Evolutionary conservation across 2,113 vertebrate genomes (phyloP), one percentile per base, ranked within the genome.

Genomic region (Salvelinus fontinalis): DNA sequence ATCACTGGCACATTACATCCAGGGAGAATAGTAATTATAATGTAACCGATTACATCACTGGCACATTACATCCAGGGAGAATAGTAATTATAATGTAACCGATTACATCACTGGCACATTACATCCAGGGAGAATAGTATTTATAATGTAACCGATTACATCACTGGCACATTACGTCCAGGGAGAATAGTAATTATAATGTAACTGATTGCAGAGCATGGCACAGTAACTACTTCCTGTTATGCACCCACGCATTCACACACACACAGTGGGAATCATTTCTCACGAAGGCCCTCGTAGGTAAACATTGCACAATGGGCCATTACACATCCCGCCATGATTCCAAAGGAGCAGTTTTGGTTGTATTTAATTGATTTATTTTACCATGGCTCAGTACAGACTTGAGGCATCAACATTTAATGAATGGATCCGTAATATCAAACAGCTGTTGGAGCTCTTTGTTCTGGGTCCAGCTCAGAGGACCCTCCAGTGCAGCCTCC

Each of bases 361-460:
- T 44, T 44, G 11, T 44, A 9, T 44, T 44, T 44, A 73, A 39
- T 71, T 72, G 39, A 78, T 54, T 54, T 54, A 54, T 18, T 54
- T 18, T 70, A 27, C 12, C 31, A 74, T 69, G 67, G 24, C 59
- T 22, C 22, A 31, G 76, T 67, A 51, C 69, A 83, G 31, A 77
- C 75, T 51, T 26, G 68, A 64, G 79, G 83, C 79, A 20, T 81
- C 76, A 81, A 81, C 83, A 77, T 44, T 73, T 44, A 79, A 70
- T 74, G 83, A 79, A 79, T 85, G 39, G 76, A 70, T 74, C 59
- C n/a, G 14, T 70, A 69, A 73, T 78, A 74, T 78, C 79, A 81
- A 73, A 74, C 82, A 79, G 76, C 79, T 84, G 76, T 70, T 65
- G 26, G 34, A 65, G 62, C 22, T 69, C 71, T 73, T 62, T 82